Conservation (phyloP, 2,113 vertebrate genomes). For the Nymphicus hollandicus region DNA sequence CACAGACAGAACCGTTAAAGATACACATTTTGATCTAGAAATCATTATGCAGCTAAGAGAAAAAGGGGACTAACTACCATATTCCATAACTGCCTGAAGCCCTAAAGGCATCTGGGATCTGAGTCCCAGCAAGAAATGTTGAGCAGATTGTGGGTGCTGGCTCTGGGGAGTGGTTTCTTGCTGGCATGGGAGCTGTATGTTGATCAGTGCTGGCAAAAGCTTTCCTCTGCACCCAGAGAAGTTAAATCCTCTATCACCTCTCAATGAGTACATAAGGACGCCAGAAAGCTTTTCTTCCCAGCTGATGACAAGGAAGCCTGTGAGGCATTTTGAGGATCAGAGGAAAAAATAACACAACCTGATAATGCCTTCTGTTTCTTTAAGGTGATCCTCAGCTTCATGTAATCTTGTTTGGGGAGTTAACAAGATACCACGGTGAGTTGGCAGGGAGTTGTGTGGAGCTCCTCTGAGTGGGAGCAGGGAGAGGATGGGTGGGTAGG, state of each 20-base stretch:
- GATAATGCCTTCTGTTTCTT: not conserved
- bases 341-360: not conserved
- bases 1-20: rapidly evolving
- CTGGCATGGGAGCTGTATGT: not conserved
- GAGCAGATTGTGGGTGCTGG: not conserved
- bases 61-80: not conserved
- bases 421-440: not conserved
- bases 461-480: not conserved
- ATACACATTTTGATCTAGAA: not conserved
- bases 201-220: conserved; percentile 18
- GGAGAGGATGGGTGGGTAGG: conserved; percentile 7
- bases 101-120: not conserved
- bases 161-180: not conserved
- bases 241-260: not conserved
- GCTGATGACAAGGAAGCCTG: conserved; percentile 28
- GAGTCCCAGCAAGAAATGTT: not conserved
- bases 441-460: not conserved
- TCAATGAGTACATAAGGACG: not conserved
- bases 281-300: not conserved
- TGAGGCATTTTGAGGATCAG: not conserved
- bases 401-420: not conserved
- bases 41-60: not conserved
- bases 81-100: not conserved
- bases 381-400: not conserved
- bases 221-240: not conserved